Base-by-base conservation (phyloP, 1,140 invertebrate genomes). In the Scylla paramamosain region DNA sequence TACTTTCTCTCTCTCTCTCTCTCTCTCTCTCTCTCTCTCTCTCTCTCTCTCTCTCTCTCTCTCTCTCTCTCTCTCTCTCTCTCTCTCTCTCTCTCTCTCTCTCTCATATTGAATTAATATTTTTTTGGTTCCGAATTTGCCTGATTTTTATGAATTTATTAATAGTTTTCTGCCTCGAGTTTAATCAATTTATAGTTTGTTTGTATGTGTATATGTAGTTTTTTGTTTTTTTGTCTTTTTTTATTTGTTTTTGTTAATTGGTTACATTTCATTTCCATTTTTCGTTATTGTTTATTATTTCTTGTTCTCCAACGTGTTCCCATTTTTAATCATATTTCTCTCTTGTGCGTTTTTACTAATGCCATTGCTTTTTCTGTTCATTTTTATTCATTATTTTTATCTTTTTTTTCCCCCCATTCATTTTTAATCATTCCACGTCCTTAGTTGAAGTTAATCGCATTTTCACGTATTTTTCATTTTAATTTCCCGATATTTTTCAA, bases 1-100 rank as follows among this genome's bases (percentile, higher is more conserved):
- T n/a, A n/a, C n/a, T n/a, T n/a, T 59, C 67, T 77, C 67, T 77
- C 67, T 77, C 67, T 77, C 67, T 77, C 67, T 77, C 67, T 77
- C 67, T 77, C 67, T 77, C 67, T 77, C 67, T 77, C 67, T 77
- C 67, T n/a, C 25, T 77, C 67, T 77, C 67, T 77, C 67, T 77
- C 67, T 77, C 67, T 77, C 67, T 77, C 67, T 77, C 67, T 52
- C 48, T 52, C 48, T 52, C 48, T 52, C 48, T 52, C 48, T 52
- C 48, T 52, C 48, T 52, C 48, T 52, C 48, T 52, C 48, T 52
- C 48, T 52, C 48, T 52, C 48, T 25, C 59, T 67, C 59, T 67
- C 59, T 67, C 59, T 67, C 59, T 67, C 59, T 67, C 59, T 67
- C 59, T 67, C 59, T 67, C 59, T 77, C 67, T 77, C 67, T 77